Percentiles rank a stretch among this genome's conserved stretches.
These are phyloP conservation scores for Drosophila conformis DNA, from an alignment of 2,888 invertebrate species.

Conservation along the genomic window DNA sequence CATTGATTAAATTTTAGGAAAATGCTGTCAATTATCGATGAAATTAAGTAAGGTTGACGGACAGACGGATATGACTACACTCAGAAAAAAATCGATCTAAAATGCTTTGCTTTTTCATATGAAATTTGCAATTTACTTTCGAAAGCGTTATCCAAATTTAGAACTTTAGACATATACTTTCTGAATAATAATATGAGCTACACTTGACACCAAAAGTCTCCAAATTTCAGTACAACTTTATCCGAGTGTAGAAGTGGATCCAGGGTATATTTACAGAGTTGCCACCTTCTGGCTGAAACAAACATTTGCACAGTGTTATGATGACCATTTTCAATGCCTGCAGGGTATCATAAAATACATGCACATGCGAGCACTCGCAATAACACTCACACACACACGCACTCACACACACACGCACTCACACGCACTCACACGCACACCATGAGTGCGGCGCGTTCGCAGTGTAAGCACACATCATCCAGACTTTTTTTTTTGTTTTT, in stretches of 20 bases:
- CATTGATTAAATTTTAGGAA: not conserved
- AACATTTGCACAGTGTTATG: not conserved
- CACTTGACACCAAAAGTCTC: not conserved
- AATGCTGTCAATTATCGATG: not conserved
- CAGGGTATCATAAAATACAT: slow-evolving; percentile 7
- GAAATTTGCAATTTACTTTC: not conserved
- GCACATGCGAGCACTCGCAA: slow-evolving; percentile 25
- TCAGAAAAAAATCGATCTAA: not conserved
- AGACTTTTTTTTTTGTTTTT: slow-evolving; percentile 41
- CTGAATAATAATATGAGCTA: not conserved
- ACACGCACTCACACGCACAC: not conserved
- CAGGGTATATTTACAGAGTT: not conserved
- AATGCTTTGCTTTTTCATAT: too few relatives aligned
- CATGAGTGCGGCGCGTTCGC: slow-evolving; percentile 4
- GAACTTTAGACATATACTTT: not conserved
- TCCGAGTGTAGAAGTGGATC: not conserved
- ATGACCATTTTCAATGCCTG: too few relatives aligned
- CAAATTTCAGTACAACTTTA: not conserved
- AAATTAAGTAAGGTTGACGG: not conserved
- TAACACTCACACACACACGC: slow-evolving; percentile 8
- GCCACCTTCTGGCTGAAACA: not conserved
- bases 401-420: not conserved
- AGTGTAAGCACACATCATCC: slow-evolving; percentile 58
- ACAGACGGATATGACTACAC: not conserved
- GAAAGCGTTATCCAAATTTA: not conserved